Evolutionary conservation across 92 coral and sea anemone genomes (phyloP).

Genomic region (Pocillopora grandis): DNA sequence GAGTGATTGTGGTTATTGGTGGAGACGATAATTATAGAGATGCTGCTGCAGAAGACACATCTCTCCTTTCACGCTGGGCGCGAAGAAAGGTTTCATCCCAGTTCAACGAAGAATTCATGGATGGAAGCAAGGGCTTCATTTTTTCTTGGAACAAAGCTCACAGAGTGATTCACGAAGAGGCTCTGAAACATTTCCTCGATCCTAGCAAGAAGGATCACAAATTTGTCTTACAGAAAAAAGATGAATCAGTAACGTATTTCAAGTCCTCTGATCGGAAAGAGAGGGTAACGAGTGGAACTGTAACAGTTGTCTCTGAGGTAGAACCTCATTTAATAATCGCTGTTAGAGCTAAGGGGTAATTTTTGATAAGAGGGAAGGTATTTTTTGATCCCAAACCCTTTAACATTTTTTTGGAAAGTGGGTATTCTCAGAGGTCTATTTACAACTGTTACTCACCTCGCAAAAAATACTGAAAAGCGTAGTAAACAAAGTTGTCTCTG

Average conservation of each 20-base stretch:
- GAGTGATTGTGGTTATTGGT: conserved; percentile 62
- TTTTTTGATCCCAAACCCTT: too few relatives aligned
- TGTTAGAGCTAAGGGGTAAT: too few relatives aligned
- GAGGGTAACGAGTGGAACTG: too few relatives aligned
- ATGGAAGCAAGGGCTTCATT: conserved; percentile 48
- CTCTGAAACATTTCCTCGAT: conserved; percentile 51
- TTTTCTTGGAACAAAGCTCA: conserved; percentile 67
- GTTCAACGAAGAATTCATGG: not conserved
- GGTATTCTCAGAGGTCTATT: too few relatives aligned
- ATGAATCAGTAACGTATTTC: not conserved
- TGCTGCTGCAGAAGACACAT: conserved; percentile 35
- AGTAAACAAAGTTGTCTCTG: too few relatives aligned
- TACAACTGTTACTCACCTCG: too few relatives aligned
- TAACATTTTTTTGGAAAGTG: too few relatives aligned
- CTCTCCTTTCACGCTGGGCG: conserved; percentile 49
- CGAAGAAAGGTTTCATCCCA: conserved; percentile 2
- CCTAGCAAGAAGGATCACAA: conserved; percentile 29
- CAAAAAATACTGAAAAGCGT: too few relatives aligned
- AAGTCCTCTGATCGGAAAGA: too few relatives aligned
- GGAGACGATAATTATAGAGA: conserved; percentile 58
- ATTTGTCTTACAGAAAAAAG: conserved; percentile 26
- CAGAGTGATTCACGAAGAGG: conserved; percentile 65
- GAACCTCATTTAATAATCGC: too few relatives aligned
- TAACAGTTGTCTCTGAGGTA: too few relatives aligned
- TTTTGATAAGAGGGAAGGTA: too few relatives aligned